phyloP scores from a whole-genome alignment of 35 echinoderm and acorn worm species.

The Ophioderma brevispina region DNA sequence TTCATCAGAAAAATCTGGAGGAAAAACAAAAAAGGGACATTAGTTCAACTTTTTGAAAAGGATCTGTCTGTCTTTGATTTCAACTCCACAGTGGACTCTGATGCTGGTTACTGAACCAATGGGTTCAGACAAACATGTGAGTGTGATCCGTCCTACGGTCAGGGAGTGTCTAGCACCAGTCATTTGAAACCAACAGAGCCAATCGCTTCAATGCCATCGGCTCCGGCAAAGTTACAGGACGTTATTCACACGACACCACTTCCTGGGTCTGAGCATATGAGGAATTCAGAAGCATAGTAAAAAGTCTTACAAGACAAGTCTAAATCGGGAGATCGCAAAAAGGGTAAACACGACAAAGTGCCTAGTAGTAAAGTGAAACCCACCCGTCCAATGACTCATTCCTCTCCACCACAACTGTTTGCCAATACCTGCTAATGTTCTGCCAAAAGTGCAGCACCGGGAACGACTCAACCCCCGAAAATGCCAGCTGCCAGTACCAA shows the following conservation, averaged over 20 bases:
- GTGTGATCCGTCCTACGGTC: slow-evolving; percentile 54
- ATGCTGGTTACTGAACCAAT: slow-evolving; percentile 42
- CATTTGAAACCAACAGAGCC: slow-evolving; percentile 34
- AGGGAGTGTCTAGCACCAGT: slow-evolving; percentile 35
- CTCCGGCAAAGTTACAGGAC: slow-evolving; percentile 47
- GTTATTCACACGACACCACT: neutral
- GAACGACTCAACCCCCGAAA: slow-evolving; percentile 18
- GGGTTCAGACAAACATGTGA: slow-evolving; percentile 53
- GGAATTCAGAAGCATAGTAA: slow-evolving; percentile 44
- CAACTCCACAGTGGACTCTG: slow-evolving; percentile 67
- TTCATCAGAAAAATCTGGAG: neutral
- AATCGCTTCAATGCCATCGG: slow-evolving; percentile 18
- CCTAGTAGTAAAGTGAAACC: slow-evolving; percentile 72
- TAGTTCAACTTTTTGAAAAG: slow-evolving; percentile 49
- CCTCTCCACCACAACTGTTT: slow-evolving; percentile 84
- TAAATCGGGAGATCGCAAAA: slow-evolving; percentile 79
- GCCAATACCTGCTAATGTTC: slow-evolving; percentile 80
- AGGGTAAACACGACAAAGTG: slow-evolving; percentile 80
- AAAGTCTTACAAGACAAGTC: slow-evolving; percentile 81
- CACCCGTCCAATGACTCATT: slow-evolving; percentile 80
- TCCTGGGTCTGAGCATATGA: neutral
- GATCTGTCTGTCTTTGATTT: slow-evolving; percentile 97
- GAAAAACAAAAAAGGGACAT: neutral
- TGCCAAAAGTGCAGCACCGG: slow-evolving; percentile 49
- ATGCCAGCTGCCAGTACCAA: slow-evolving; percentile 66